These are phyloP conservation scores for Caenorhabditis virilis DNA, from an alignment of 2,888 invertebrate species.

Conservation along the genomic window DNA sequence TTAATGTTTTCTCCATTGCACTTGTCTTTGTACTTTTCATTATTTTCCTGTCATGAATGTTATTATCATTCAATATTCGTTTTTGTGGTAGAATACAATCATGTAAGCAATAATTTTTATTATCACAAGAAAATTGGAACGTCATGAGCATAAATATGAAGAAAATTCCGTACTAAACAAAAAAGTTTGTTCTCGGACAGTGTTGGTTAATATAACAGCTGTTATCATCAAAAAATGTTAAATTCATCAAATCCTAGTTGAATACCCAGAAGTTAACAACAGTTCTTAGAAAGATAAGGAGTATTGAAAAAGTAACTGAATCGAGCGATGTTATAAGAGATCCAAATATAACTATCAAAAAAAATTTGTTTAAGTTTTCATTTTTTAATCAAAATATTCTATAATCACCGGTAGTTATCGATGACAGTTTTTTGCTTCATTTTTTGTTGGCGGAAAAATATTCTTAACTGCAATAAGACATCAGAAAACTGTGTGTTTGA, in stretches of 20 bases:
- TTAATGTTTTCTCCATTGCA: too few species aligned
- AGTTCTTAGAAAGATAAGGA: background rate
- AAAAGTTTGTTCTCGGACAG: background rate
- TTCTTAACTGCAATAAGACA: background rate
- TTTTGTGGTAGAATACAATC: too few species aligned
- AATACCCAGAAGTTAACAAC: background rate
- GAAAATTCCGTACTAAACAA: constrained; percentile 13
- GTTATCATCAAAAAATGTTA: background rate
- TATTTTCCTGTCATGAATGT: too few species aligned
- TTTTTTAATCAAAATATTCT: background rate
- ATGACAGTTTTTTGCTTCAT: background rate
- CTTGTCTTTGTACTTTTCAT: too few species aligned
- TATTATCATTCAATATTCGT: too few species aligned
- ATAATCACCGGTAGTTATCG: background rate
- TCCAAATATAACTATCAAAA: too few species aligned
- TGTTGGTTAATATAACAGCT: background rate
- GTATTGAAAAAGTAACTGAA: background rate
- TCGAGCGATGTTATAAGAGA: background rate
- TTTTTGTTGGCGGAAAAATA: background rate
- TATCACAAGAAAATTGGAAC: constrained; percentile 36
- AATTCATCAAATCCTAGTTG: background rate
- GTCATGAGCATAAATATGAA: constrained; percentile 32
- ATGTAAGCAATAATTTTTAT: constrained; percentile 6
- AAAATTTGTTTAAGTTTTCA: background rate
- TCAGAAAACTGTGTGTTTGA: background rate